Base-by-base conservation (phyloP, 2,113 vertebrate species). In the Bubo blakistoni region DNA sequence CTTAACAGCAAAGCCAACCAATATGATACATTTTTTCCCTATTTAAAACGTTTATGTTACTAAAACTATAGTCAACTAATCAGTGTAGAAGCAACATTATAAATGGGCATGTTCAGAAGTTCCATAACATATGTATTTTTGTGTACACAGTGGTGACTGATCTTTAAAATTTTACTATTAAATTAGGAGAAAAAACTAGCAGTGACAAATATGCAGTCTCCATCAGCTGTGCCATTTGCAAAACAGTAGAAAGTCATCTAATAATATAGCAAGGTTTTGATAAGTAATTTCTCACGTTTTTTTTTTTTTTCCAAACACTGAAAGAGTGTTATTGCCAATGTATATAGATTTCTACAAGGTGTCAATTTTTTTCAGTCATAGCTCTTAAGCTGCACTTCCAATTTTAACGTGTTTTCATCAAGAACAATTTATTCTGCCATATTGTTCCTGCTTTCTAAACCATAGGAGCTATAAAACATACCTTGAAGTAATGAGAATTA, bases 1-100 rank as follows among this genome's bases (percentile, higher is more conserved):
- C 76, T 59, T 88, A 92, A 88, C 86, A 81, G 90, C 86, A 92
- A 97, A 91, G 82, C 83, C 93, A 93, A 96, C 17, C 83, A 27
- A 26, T 51, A 63, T 13, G 29, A 81, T 74, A 89, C 7, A 49
- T 81, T 72, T 40, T 49, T 86, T 51, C 47, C 76, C 55, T 81
- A 78, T 73, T 89, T 62, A 83, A 82, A 92, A 36, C 32, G 51
- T 69, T 57, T 49, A 77, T 88, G 82, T 62, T 40, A 82, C 84
- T 93, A 90, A 73, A 84, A 34, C 69, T 93, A 81, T 46, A 26
- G 13, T 92, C 57, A 86, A 34, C 82, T 90, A 76, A 91, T 67
- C 69, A 66, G 78, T 88, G 74, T 66, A 96, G 78, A 97, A 91
- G 55, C 73, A 94, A 82, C 38, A 47, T 58, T 85, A 62, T 73